Base-by-base conservation (phyloP, 1,140 invertebrate species). In the Monomorium pharaonis region DNA sequence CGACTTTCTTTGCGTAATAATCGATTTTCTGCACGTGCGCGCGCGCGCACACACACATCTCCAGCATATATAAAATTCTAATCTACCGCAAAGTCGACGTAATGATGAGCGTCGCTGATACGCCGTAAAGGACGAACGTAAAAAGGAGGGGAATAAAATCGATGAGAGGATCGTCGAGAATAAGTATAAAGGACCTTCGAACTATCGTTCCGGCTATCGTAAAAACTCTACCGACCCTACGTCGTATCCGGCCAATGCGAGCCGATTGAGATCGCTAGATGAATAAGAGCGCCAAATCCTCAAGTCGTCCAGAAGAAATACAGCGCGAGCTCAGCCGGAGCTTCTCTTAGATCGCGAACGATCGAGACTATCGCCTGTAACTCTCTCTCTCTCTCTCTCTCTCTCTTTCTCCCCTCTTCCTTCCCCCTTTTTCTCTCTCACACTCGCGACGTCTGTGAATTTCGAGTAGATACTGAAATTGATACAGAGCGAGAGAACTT, bases 151-250 rank as follows among this genome's bases (percentile, higher is more conserved):
- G 33, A 12, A 44, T 16, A 47, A 72, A 42, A 86, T 88, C 76
- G 86, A 89, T 89, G 86, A 83, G 86, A 83, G 63, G 56, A 89
- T 88, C 86, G 51, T 65, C 54, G 65, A n/a, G n/a, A 54, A 74
- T 85, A 76, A 85, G 81, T 70, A 60, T 44, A 83, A 72, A 63
- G 30, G 42, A 84, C 47, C 33, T n/a, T 30, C 44, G 62, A 67
- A 33, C 16, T n/a, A n/a, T n/a, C 58, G 69, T 85, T 85, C 47
- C 16, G 84, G 49, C 74, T 58, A 69, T 58, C 84, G 72, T 78
- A 85, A 78, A 78, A 78, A 65, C 83, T 74, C 75, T 85, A 78
- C 60, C 44, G 72, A n/a, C n/a, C n/a, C n/a, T n/a, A n/a, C 30
- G 62, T 37, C 60, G 54, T 84, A 84, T 62, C 49, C 72, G 16